These are phyloP conservation scores for Nannobrachium achirus DNA, from an alignment of 2,113 vertebrate species.

Conservation along the genomic window DNA sequence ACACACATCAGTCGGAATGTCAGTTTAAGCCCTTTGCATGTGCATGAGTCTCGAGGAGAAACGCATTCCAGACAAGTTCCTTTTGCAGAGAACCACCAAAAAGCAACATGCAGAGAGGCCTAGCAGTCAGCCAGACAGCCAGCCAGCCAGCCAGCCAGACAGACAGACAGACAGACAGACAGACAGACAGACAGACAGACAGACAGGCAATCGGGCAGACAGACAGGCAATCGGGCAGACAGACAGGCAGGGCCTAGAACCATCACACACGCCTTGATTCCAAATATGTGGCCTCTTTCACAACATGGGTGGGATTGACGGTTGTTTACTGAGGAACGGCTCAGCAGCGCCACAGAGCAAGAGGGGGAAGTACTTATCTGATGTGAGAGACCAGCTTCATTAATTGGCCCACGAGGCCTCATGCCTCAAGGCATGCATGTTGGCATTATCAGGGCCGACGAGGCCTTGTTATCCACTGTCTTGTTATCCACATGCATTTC, in stretches of 20 bases:
- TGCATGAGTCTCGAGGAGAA: too few relatives aligned
- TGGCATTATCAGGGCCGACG: constrained; percentile 16
- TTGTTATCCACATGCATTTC: too few relatives aligned
- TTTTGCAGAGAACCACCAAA: constrained; percentile 13
- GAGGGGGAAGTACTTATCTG: constrained; percentile 66
- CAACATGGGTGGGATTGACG: constrained; percentile 72
- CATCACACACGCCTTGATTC: constrained; percentile 56
- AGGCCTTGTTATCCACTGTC: constrained; percentile 27
- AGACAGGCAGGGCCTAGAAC: constrained; percentile 33
- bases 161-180: not conserved
- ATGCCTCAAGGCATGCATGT: constrained; percentile 41
- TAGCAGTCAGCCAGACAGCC: not conserved
- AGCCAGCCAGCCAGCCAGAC: constrained; percentile 42
- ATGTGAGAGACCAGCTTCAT: constrained; percentile 61
- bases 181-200: not conserved
- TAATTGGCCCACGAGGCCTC: constrained; percentile 48
- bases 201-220: constrained; percentile 27
- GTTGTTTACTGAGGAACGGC: constrained; percentile 72
- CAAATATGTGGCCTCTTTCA: constrained; percentile 64
- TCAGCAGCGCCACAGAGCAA: constrained; percentile 59
- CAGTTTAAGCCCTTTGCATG: too few relatives aligned
- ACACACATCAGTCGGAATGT: too few relatives aligned
- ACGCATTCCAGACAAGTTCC: too few relatives aligned
- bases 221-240: constrained; percentile 29
- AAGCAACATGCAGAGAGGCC: too few relatives aligned